phyloP scores from a whole-genome alignment of 1,140 invertebrate genomes.

The Drosophila sp. region DNA sequence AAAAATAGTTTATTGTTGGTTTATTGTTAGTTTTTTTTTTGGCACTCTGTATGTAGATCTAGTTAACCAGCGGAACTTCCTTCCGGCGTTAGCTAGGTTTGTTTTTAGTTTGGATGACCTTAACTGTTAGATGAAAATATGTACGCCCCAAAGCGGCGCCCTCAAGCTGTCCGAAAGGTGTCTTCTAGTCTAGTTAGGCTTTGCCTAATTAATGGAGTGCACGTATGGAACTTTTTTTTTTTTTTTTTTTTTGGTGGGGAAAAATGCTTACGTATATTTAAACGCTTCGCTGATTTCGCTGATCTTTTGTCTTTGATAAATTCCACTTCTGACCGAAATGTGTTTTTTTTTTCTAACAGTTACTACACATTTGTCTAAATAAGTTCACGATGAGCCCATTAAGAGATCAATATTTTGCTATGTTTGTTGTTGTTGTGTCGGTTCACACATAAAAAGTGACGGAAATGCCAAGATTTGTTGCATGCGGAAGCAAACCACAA shows the following conservation, averaged over 20 bases:
- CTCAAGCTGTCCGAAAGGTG: conserved; percentile 35
- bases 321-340: conserved; percentile 25
- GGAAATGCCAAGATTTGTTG: conserved; percentile 74
- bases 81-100: conserved; percentile 66
- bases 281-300: conserved; percentile 64
- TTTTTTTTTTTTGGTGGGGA: conserved; percentile 33
- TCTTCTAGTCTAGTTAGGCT: conserved; percentile 30
- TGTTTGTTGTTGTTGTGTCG: conserved; percentile 32
- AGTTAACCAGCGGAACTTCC: conserved; percentile 64
- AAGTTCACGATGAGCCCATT: conserved; percentile 62
- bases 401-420: conserved; percentile 74
- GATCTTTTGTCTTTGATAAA: conserved; percentile 68
- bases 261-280: conserved; percentile 64
- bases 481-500: conserved; percentile 64
- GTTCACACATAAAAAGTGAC: conserved; percentile 76
- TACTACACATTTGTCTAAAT: conserved; percentile 45
- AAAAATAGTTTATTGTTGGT: not conserved
- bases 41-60: conserved; percentile 27
- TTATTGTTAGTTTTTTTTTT: not conserved
- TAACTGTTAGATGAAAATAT: conserved; percentile 49
- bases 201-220: conserved; percentile 69
- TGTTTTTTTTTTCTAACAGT: conserved; percentile 45
- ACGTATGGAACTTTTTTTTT: conserved; percentile 53
- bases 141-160: conserved; percentile 48
- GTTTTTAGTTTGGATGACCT: conserved; percentile 47